phyloP scores from a whole-genome alignment of 2,888 invertebrate genomes.

The Philopedon plagiatum region DNA sequence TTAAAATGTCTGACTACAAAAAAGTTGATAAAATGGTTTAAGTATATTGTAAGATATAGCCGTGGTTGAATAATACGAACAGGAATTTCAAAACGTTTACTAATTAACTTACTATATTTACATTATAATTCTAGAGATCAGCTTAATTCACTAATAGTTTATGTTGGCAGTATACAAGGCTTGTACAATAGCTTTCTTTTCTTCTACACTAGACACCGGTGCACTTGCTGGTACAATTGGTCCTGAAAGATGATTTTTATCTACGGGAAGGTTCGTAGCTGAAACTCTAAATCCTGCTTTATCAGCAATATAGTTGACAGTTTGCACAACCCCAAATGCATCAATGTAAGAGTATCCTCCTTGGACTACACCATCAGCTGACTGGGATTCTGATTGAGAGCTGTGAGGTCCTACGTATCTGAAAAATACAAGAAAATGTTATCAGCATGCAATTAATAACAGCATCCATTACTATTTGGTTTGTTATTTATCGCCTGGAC shows the following conservation, averaged over 20 bases:
- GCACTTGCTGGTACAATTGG: slow-evolving; percentile 33
- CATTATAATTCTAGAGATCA: no score
- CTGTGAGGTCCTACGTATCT: slow-evolving; percentile 71
- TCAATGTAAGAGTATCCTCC: slow-evolving; percentile 81
- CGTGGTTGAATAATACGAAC: no score
- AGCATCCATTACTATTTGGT: no score
- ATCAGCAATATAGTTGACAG: slow-evolving; percentile 77
- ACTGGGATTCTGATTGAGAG: slow-evolving; percentile 75
- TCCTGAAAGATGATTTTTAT: slow-evolving; percentile 46
- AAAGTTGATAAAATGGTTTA: no score
- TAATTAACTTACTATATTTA: no score
- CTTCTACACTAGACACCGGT: slow-evolving; percentile 29
- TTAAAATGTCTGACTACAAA: no score
- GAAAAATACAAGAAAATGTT: background rate
- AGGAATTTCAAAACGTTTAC: no score
- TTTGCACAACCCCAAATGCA: slow-evolving; percentile 76
- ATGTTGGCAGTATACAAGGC: slow-evolving; percentile 53
- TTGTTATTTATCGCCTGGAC: no score
- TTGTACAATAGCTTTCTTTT: slow-evolving; percentile 41
- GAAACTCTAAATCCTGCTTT: slow-evolving; percentile 76
- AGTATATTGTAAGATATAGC: no score
- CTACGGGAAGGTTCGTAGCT: slow-evolving; percentile 75
- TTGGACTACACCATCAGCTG: slow-evolving; percentile 74
- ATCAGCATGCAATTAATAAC: background rate
- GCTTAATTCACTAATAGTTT: slow-evolving; percentile 50